phyloP scores from a whole-genome alignment of 2,888 invertebrate genomes.

The Ditula angustiorana region DNA sequence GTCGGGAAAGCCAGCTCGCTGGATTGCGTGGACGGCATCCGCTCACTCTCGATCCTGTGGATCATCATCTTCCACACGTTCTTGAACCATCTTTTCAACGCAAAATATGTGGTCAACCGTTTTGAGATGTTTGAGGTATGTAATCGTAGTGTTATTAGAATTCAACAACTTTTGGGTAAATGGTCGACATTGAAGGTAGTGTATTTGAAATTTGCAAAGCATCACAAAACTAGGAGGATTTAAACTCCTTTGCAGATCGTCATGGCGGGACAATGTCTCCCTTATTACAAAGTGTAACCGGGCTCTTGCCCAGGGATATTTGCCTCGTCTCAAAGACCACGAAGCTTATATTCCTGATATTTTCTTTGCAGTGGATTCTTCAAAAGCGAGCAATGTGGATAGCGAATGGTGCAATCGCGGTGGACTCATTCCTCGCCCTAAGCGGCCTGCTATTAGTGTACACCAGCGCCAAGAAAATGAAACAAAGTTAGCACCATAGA shows the following conservation, averaged over 20 bases:
- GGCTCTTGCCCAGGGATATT: no score
- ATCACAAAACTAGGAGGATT: no score
- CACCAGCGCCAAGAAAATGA: neutral
- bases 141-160: no score
- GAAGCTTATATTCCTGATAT: neutral
- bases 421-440: neutral
- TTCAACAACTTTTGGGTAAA: no score
- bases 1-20: neutral
- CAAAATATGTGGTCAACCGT: neutral
- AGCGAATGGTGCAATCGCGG: neutral
- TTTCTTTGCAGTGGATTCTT: neutral
- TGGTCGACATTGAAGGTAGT: no score
- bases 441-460: neutral
- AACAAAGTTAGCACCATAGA: neutral
- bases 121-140: neutral
- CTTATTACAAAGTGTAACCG: no score
- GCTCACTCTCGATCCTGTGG: neutral
- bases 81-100: neutral
- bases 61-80: neutral
- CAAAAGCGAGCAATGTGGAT: neutral
- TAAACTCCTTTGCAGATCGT: no score
- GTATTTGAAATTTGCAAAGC: no score
- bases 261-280: no score
- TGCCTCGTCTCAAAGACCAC: no score
- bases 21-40: conserved; percentile 18